These are phyloP conservation scores for Hoplostethus mediterraneus DNA, from an alignment of 2,797 vertebrate genomes.

Conservation along the genomic window DNA sequence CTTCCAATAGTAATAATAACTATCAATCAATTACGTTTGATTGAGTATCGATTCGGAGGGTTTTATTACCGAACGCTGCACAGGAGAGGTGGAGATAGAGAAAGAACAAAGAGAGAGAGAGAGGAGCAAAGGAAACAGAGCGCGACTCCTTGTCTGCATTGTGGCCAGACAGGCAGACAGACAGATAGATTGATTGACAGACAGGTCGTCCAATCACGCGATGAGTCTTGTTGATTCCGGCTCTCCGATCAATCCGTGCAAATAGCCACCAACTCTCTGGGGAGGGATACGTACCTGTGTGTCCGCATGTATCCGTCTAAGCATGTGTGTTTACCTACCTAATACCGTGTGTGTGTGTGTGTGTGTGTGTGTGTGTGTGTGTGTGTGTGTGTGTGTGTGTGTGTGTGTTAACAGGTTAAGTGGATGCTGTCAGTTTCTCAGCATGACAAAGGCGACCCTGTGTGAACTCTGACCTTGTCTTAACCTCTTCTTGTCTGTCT, in stretches of 20 bases:
- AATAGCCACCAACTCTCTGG: constrained; percentile 45
- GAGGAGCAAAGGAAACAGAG: not conserved
- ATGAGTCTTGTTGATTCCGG: constrained; percentile 33
- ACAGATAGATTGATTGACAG: constrained; percentile 6
- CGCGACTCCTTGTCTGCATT: constrained; percentile 23
- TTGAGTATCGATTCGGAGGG: not conserved
- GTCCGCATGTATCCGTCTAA: constrained; percentile 2
- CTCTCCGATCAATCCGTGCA: constrained; percentile 54
- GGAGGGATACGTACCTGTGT: constrained; percentile 21
- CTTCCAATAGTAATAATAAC: not conserved
- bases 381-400: too few relatives aligned
- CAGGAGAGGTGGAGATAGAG: not conserved
- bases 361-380: not conserved
- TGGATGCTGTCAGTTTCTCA: constrained; percentile 35
- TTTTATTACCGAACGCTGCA: not conserved
- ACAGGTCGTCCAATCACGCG: constrained; percentile 7
- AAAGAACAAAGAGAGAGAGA: not conserved
- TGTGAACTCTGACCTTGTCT: constrained; percentile 52
- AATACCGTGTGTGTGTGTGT: not conserved
- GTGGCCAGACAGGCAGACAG: not conserved
- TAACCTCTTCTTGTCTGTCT: constrained; percentile 28
- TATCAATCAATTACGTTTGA: not conserved
- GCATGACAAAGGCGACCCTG: constrained; percentile 37
- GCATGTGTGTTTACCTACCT: too few relatives aligned
- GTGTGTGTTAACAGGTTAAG: constrained; percentile 44